phyloP scores from a whole-genome alignment of 2,888 invertebrate genomes.

The Acleris holmiana region DNA sequence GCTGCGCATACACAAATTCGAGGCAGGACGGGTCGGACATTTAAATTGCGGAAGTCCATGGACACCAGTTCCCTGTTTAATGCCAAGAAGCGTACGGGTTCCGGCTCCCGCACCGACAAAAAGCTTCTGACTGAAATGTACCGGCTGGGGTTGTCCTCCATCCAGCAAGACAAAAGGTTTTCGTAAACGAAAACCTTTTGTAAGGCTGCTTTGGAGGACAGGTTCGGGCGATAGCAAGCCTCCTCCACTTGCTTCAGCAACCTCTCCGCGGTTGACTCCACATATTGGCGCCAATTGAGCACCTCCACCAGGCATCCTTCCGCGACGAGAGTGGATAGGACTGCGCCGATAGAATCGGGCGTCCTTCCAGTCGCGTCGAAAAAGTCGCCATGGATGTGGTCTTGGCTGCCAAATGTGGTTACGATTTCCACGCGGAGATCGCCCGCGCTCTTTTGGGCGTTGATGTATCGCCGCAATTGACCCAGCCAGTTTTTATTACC shows the following conservation, averaged over 20 bases:
- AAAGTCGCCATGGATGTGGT: background rate
- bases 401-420: background rate
- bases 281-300: background rate
- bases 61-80: too few species aligned
- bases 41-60: too few species aligned
- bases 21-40: too few species aligned
- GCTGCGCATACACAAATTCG: background rate
- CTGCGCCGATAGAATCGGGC: background rate
- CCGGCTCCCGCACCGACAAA: background rate
- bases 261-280: background rate
- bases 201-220: background rate
- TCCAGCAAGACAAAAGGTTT: background rate
- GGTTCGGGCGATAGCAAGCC: background rate
- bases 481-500: too few species aligned
- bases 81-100: background rate
- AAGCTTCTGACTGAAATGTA: background rate
- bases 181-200: too few species aligned
- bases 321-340: background rate
- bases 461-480: too few species aligned
- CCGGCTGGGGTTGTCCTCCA: background rate
- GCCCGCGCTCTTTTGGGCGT: too few species aligned
- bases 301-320: background rate
- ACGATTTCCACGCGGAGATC: too few species aligned
- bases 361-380: background rate
- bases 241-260: background rate